These are phyloP conservation scores for Sapayoa aenigma DNA, from an alignment of 2,113 vertebrate genomes.

Conservation along the genomic window DNA sequence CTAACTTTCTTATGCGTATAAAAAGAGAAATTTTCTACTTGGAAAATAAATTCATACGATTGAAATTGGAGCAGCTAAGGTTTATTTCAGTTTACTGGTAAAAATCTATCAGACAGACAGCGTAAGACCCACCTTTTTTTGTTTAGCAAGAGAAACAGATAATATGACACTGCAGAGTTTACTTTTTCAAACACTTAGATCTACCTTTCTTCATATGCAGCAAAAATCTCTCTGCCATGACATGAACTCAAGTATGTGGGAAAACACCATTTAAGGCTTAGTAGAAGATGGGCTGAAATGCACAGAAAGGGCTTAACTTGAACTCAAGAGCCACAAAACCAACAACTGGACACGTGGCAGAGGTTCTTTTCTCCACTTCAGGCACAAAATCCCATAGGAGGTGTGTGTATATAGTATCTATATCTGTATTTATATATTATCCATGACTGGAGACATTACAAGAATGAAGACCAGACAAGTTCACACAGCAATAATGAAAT, in stretches of 20 bases:
- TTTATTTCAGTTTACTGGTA: neutral
- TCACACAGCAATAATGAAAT: neutral
- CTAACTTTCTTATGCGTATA: neutral
- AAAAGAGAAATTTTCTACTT: neutral
- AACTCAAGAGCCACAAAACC: neutral
- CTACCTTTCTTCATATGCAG: neutral
- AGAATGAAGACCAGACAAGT: neutral
- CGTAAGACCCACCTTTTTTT: neutral
- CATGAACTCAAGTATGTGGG: neutral
- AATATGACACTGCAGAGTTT: neutral
- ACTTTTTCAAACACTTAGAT: neutral
- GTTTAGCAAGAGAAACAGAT: neutral
- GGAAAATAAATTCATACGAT: neutral
- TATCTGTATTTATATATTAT: neutral
- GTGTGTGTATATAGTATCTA: accelerated
- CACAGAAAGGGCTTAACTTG: neutral
- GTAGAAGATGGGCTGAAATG: neutral
- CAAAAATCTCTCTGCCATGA: neutral
- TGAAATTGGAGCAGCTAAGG: neutral
- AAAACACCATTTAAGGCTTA: neutral
- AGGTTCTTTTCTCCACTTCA: neutral
- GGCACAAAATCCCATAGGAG: accelerated
- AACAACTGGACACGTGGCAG: neutral
- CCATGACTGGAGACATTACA: neutral
- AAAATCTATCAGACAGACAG: neutral